Evolutionary conservation across 2,888 invertebrate genomes (phyloP).

Genomic region (Tillus elongatus): DNA sequence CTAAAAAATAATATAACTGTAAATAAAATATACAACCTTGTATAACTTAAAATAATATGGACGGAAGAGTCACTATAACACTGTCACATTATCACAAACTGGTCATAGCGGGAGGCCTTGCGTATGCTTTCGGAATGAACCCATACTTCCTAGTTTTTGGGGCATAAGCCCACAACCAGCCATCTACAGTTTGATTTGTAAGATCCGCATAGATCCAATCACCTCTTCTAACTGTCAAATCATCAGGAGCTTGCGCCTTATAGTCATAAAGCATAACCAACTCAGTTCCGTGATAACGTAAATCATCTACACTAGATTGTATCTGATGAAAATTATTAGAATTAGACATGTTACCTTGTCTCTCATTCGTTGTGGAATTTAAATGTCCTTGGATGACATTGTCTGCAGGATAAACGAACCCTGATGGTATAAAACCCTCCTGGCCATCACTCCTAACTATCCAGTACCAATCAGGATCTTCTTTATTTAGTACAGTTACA

Average conservation of each 20-base stretch:
- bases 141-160: constrained; percentile 88
- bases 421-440: constrained; percentile 92
- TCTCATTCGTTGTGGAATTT: constrained; percentile 36
- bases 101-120: constrained; percentile 86
- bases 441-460: constrained; percentile 85
- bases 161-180: constrained; percentile 92
- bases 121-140: constrained; percentile 91
- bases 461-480: constrained; percentile 97
- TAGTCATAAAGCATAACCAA: constrained; percentile 92
- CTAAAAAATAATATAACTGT: no score
- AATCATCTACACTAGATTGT: constrained; percentile 48
- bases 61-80: no score
- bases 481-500: constrained; percentile 90
- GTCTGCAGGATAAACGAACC: constrained; percentile 86
- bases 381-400: constrained; percentile 58
- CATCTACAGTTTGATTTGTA: constrained; percentile 87
- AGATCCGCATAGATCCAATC: constrained; percentile 95
- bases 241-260: constrained; percentile 90
- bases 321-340: constrained; percentile 30
- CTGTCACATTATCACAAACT: no score
- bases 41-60: no score
- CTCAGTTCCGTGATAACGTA: constrained; percentile 79
- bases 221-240: constrained; percentile 79
- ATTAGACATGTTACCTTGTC: constrained; percentile 6
- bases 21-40: no score